Conservation (phyloP, 2,113 vertebrate species). For the Morone saxatilis region DNA sequence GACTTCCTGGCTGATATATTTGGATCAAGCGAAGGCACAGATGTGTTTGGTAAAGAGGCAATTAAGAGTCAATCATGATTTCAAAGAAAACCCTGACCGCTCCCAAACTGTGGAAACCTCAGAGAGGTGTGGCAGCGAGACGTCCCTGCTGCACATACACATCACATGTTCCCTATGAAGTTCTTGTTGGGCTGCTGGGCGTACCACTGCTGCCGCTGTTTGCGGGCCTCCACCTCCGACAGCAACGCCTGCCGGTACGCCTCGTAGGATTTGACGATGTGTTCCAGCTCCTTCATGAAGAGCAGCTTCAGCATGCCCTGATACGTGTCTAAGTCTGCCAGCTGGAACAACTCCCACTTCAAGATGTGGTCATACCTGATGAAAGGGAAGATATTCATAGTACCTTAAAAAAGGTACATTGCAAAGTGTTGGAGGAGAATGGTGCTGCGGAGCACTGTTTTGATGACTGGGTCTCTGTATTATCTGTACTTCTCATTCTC, state of each 20-base stretch:
- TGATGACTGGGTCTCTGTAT: not conserved
- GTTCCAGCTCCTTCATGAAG: conserved; percentile 99
- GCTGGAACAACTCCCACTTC: conserved; percentile 99
- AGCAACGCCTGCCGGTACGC: conserved; percentile 95
- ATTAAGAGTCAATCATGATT: conserved; percentile 64
- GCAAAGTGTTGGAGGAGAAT: not conserved
- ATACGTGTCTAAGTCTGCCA: conserved; percentile 98
- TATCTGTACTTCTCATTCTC: not conserved
- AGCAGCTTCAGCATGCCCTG: conserved; percentile 99
- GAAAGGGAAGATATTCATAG: not conserved
- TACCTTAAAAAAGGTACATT: not conserved
- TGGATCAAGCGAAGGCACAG: conserved; percentile 81
- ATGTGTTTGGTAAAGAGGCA: conserved; percentile 77
- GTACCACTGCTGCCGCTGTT: conserved; percentile 96
- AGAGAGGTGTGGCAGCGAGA: conserved; percentile 47
- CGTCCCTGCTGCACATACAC: not conserved
- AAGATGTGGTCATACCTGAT: conserved; percentile 97
- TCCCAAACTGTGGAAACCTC: conserved; percentile 67
- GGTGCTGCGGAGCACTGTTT: not conserved
- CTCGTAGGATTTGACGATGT: conserved; percentile 97
- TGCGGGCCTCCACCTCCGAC: conserved; percentile 92
- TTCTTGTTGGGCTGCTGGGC: conserved; percentile 91
- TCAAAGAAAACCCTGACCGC: conserved; percentile 61
- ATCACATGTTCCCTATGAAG: conserved; percentile 87
- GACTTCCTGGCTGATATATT: conserved; percentile 72